Conservation (phyloP, 2,113 vertebrate species). For the Poeciliopsis retropinna region DNA sequence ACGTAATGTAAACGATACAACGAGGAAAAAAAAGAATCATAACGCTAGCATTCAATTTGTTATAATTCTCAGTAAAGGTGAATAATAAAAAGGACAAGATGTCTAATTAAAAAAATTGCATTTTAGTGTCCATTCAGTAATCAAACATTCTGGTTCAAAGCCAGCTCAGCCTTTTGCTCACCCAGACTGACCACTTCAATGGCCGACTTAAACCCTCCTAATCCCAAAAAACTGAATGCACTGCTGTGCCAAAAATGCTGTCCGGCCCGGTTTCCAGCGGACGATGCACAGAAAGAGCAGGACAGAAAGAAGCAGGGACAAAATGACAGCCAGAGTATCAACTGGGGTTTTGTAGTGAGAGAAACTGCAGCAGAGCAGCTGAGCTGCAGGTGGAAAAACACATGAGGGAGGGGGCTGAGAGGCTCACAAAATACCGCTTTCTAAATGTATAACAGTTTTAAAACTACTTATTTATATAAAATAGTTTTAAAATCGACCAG, state of each 20-base stretch:
- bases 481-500: neutral
- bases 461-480: neutral
- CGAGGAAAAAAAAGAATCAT: neutral
- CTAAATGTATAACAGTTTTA: neutral
- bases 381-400: slow-evolving; percentile 32
- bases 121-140: neutral
- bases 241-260: slow-evolving; percentile 47
- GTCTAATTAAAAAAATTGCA: no score
- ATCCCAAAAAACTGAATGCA: slow-evolving; percentile 43
- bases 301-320: neutral
- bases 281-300: neutral
- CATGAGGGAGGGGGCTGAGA: slow-evolving; percentile 17
- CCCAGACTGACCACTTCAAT: slow-evolving; percentile 50
- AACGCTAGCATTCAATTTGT: neutral
- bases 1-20: neutral
- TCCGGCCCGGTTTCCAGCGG: slow-evolving; percentile 9
- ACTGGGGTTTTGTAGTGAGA: slow-evolving; percentile 60
- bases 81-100: no score
- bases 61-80: no score
- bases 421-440: neutral
- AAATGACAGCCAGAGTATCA: slow-evolving; percentile 39
- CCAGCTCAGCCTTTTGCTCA: slow-evolving; percentile 39
- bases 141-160: slow-evolving; percentile 1
- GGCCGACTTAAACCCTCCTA: slow-evolving; percentile 46
- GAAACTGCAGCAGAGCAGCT: slow-evolving; percentile 46